Percentiles rank a stretch among this genome's conserved stretches.
phyloP scores from a whole-genome alignment of 2,797 vertebrate genomes.

The Ceryle rudis region DNA sequence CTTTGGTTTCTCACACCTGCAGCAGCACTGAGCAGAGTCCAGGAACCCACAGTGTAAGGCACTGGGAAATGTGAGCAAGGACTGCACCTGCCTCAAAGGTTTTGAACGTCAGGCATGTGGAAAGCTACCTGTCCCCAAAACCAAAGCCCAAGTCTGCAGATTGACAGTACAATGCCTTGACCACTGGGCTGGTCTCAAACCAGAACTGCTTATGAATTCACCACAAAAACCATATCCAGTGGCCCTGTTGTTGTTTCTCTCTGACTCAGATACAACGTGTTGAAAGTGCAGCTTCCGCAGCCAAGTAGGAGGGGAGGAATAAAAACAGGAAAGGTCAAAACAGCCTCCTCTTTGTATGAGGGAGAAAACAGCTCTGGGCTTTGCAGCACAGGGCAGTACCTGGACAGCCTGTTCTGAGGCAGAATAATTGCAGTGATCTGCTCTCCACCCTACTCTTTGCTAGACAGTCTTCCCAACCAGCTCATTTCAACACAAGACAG shows the following conservation, averaged over 20 bases:
- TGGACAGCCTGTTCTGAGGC: neutral
- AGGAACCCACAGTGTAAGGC: fast-evolving
- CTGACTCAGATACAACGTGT: neutral
- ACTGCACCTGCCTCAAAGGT: neutral
- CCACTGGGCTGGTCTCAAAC: neutral
- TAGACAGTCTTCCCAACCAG: neutral
- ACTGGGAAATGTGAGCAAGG: neutral
- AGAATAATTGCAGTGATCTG: neutral
- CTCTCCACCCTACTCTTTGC: neutral
- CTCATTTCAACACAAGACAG: neutral
- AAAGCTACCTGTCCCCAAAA: neutral
- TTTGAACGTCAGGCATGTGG: neutral
- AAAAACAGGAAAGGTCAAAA: slow-evolving; percentile 14
- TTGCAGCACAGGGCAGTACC: neutral
- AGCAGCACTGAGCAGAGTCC: neutral
- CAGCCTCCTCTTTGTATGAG: neutral
- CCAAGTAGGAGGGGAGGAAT: neutral
- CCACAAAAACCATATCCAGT: neutral
- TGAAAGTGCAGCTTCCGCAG: neutral
- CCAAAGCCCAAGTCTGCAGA: neutral
- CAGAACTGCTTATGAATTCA: neutral
- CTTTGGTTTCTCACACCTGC: neutral
- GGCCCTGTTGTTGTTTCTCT: neutral
- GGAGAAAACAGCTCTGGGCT: neutral
- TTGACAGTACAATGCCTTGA: fast-evolving